Evolutionary conservation across 2,113 vertebrate genomes (phyloP), one percentile per base, ranked within the genome.

Genomic region (Hyla sarda): DNA sequence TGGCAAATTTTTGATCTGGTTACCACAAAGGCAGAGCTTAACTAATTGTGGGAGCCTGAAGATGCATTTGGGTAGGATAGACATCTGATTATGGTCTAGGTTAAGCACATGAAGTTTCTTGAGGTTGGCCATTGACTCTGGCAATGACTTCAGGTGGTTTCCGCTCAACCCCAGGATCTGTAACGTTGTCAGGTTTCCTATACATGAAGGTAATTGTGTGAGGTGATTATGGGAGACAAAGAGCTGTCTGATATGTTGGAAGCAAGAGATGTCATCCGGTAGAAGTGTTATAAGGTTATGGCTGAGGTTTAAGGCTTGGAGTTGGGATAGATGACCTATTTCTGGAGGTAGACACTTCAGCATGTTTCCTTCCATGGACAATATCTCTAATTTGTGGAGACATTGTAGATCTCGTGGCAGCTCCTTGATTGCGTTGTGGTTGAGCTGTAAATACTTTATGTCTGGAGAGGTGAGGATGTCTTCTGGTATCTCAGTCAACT

Each of bases 1-100:
- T 62, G 92, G 93, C 73, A 93, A 91, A 88, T 89, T 92, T 34
- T 88, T 71, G 45, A 93, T 91, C 47, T 86, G 88, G 56, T 93
- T 94, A 87, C 89, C 90, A 87, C 88, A 83, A 48, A 90, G 83
- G 12, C 88, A 89, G 45, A 94, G 88, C 52, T 91, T 91, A 78
- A 69, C 85, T 45, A 91, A 78, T n/a, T 91, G 89, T 80, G 90
- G 81, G 67, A 94, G 88, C 37, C 87, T 90, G 83, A 92, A 94
- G 14, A 93, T 56, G 65, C 67, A 0, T 9, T 90, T 92, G 87
- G 91, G 89, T 86, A 95, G 92, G 87, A 90, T 82, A 67, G 88
- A 89, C 45, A 92, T 76, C 9, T 89, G 88, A 77, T 87, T 90
- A 81, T 84, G 90, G 82, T 89, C 89, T 47, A 88, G 60, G 84